Conservation (phyloP, 2,797 vertebrate genomes). For the Clamator glandarius region DNA sequence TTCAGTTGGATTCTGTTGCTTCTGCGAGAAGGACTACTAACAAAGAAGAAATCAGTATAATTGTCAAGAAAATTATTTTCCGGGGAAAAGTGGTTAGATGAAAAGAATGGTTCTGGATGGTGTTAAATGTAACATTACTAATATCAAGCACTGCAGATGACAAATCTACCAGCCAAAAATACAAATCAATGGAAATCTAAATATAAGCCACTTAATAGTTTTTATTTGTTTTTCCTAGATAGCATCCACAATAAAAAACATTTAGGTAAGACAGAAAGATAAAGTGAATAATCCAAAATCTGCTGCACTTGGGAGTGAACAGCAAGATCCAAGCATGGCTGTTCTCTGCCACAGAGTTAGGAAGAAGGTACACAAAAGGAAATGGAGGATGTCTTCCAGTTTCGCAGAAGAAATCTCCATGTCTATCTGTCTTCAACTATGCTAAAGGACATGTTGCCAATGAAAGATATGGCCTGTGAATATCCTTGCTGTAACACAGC, state of each 20-base stretch:
- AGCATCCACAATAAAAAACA: neutral
- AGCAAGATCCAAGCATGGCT: neutral
- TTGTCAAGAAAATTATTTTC: conserved; percentile 2
- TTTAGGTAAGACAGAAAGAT: neutral
- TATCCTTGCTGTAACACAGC: neutral
- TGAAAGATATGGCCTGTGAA: conserved; percentile 6
- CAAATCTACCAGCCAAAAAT: neutral
- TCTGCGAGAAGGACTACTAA: neutral
- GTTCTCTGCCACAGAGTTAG: neutral
- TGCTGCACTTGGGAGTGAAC: neutral
- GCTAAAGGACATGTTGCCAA: neutral
- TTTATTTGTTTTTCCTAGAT: conserved; percentile 29
- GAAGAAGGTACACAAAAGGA: neutral
- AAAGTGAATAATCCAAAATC: neutral
- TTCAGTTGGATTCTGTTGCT: neutral
- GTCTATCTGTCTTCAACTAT: neutral
- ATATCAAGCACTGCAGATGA: neutral
- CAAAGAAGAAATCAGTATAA: conserved; percentile 1
- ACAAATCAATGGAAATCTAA: neutral
- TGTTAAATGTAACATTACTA: neutral
- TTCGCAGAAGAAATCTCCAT: neutral
- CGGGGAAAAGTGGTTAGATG: neutral
- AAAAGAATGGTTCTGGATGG: neutral
- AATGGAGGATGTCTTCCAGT: neutral
- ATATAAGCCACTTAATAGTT: neutral